These are phyloP conservation scores for Mimas tiliae DNA, from an alignment of 2,888 invertebrate genomes.

Conservation along the genomic window DNA sequence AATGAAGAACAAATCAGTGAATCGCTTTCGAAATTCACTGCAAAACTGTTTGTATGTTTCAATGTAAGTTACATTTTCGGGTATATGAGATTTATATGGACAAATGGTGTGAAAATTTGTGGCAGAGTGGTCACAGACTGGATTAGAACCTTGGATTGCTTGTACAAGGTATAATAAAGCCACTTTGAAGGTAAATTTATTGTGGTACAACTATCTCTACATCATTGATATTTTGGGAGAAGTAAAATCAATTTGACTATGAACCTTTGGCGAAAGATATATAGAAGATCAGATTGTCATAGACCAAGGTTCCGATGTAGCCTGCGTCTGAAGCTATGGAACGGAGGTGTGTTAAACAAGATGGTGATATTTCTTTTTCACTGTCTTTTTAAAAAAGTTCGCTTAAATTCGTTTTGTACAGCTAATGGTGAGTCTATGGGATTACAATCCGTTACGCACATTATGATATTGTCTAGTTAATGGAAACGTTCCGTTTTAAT, in stretches of 20 bases:
- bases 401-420: conserved; percentile 59
- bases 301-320: neutral
- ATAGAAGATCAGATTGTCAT: too few species aligned
- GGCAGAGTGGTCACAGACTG: neutral
- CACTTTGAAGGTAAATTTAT: neutral
- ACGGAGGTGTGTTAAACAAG: conserved; percentile 30
- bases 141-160: neutral
- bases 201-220: neutral
- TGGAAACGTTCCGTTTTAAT: conserved; percentile 65
- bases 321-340: neutral
- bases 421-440: conserved; percentile 63
- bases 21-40: neutral
- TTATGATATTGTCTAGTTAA: conserved; percentile 56
- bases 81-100: neutral
- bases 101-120: neutral
- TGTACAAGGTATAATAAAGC: neutral
- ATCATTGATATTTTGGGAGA: neutral
- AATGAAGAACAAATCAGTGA: neutral
- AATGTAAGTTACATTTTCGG: conserved; percentile 26
- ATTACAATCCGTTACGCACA: conserved; percentile 73
- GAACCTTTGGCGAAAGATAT: neutral
- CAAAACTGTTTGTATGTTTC: conserved; percentile 2
- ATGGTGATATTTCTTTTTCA: conserved; percentile 14
- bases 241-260: neutral
- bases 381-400: conserved; percentile 30